These are phyloP conservation scores for Pedionomus torquatus DNA, from an alignment of 2,113 vertebrate species.

Conservation along the genomic window DNA sequence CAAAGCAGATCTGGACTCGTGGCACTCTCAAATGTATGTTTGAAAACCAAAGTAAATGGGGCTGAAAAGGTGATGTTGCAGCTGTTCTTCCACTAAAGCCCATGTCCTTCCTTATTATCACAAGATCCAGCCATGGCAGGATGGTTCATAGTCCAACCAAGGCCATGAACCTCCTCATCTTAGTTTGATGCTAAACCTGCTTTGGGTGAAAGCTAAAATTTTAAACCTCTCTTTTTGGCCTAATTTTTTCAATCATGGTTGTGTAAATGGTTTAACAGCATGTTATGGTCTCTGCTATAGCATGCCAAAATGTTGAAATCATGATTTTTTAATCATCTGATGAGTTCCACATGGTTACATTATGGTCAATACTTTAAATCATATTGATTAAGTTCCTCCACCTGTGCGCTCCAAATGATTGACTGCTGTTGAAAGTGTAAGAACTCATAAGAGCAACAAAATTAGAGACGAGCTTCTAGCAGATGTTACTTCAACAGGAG, in stretches of 20 bases:
- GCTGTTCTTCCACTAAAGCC: background rate
- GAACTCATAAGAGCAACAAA: slow-evolving; percentile 4
- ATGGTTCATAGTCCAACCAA: background rate
- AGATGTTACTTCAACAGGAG: slow-evolving; percentile 27
- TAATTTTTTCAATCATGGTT: background rate
- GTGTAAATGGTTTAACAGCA: background rate
- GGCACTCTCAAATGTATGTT: background rate
- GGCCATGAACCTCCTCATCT: background rate
- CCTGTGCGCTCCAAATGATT: background rate
- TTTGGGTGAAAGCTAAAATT: background rate
- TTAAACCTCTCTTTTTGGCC: background rate
- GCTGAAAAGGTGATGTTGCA: background rate
- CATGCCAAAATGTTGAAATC: background rate
- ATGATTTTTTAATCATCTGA: background rate
- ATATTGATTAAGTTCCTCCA: background rate
- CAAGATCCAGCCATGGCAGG: background rate
- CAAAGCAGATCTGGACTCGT: background rate
- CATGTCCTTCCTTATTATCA: background rate
- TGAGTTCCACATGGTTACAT: background rate
- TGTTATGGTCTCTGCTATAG: background rate
- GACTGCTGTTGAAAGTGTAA: slow-evolving; percentile 7
- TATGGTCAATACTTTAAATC: background rate
- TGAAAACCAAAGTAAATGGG: background rate
- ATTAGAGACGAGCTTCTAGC: background rate
- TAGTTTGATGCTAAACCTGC: background rate